phyloP scores from a whole-genome alignment of 2,113 vertebrate species.

The Camelus bactrianus region DNA sequence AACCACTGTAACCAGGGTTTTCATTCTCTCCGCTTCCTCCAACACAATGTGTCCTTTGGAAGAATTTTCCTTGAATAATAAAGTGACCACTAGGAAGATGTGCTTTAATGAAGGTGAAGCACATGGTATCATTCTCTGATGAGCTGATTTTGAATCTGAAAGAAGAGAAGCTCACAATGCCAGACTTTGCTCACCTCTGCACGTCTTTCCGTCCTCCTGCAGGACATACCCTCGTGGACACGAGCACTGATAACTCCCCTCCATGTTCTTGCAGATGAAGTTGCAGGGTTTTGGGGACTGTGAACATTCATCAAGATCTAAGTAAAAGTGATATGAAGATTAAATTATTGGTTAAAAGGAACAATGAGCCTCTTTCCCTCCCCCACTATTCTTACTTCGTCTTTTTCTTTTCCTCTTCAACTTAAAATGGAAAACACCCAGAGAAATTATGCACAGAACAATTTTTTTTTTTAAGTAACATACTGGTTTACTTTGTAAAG shows the following conservation, averaged over 20 bases:
- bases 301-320: constrained; percentile 92
- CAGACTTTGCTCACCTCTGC: constrained; percentile 87
- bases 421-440: background rate
- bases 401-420: background rate
- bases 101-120: background rate
- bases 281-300: constrained; percentile 94
- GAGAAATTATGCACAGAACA: background rate
- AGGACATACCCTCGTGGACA: constrained; percentile 91
- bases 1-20: background rate
- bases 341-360: constrained; percentile 34
- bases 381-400: background rate
- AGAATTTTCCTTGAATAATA: background rate
- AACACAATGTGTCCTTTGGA: too few species aligned
- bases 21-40: background rate
- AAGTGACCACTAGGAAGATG: background rate
- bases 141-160: background rate
- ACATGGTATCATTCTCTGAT: accelerated
- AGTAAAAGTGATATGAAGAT: background rate
- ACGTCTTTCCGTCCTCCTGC: constrained; percentile 91
- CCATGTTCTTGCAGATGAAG: constrained; percentile 93
- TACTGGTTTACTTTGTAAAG: background rate
- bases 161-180: background rate
- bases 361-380: background rate
- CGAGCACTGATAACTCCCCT: constrained; percentile 92
- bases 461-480: background rate